Conservation (phyloP, 2,113 vertebrate genomes). For the Pygathrix nemaeus region DNA sequence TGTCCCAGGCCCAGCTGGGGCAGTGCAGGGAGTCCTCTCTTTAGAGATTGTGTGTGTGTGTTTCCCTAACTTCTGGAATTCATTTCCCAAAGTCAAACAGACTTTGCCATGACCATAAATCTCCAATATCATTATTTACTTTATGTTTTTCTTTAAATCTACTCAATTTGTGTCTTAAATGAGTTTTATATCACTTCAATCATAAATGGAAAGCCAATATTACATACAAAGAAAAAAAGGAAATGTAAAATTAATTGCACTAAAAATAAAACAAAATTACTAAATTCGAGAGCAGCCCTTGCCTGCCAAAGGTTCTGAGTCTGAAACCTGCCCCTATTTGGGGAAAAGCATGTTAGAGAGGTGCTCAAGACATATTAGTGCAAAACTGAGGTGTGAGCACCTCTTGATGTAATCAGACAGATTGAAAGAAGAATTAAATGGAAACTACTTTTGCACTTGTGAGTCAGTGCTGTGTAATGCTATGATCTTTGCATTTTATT, state of each 20-base stretch:
- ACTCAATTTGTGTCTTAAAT: neutral
- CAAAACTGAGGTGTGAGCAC: neutral
- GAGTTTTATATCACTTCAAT: neutral
- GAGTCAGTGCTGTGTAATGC: conserved; percentile 36
- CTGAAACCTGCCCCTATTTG: neutral
- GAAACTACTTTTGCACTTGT: neutral
- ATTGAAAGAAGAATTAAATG: neutral
- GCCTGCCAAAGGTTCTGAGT: neutral
- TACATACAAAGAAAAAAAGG: conserved; percentile 4
- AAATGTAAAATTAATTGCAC: conserved; percentile 17
- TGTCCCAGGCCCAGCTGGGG: neutral
- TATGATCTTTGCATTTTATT: conserved; percentile 54
- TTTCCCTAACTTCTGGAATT: neutral
- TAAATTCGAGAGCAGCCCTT: neutral
- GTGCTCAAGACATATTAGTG: neutral
- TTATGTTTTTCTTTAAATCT: conserved; percentile 35
- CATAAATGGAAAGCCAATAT: conserved; percentile 9
- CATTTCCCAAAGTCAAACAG: neutral
- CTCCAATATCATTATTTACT: neutral
- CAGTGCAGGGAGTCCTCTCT: neutral
- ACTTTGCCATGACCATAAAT: neutral
- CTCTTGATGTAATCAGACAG: neutral
- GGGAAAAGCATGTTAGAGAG: conserved; percentile 21
- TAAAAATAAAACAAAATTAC: conserved; percentile 33
- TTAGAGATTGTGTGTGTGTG: neutral